Base-by-base conservation (phyloP, 2,888 invertebrate species). In the Lutraria lutraria region DNA sequence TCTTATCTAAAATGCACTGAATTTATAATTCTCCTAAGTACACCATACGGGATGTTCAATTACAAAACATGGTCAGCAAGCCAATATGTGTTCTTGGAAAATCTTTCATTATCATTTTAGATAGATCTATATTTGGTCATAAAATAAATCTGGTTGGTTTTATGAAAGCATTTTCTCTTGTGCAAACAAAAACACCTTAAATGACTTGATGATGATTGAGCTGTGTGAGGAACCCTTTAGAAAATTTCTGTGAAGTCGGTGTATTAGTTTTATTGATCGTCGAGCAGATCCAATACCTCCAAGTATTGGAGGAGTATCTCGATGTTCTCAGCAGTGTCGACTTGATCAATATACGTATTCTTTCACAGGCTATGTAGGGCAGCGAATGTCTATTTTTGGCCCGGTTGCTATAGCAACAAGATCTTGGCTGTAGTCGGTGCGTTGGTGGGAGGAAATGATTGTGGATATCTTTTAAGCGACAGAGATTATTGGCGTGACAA, bases 361-460 rank as follows among this genome's bases (percentile, higher is more conserved):
- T 88, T 86, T 79, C 79, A 86, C 63, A 54, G 54, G 85, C 88
- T 89, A 83, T 85, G 83, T 79, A 82, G 81, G 80, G 68, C 84
- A 81, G 34, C 31, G 25, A 43, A 79, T 52, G 85, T 87, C 91
- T 91, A 91, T 89, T 86, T 89, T 81, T 89, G 85, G 89, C 81
- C 25, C 19, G 13, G 89, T 89, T 91, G 89, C 80, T 85, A 86
- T 91, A 87, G 85, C 79, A 84, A 91, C 91, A 68, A 81, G 87
- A 88, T 84, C 83, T 89, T 85, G 85, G 82, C 85, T 79, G 87
- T 29, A 25, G 83, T 83, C 72, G 52, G 80, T 89, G 89, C 89
- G 91, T 91, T 89, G 91, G 91, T 88, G 91, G 91, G 82, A 81
- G 63, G 89, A 83, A 85, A 85, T 83, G 86, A 86, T 25, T 34